Evolutionary conservation across 2,113 vertebrate species (phyloP), one percentile per base, ranked within the genome.

Genomic region (Perca fluviatilis): DNA sequence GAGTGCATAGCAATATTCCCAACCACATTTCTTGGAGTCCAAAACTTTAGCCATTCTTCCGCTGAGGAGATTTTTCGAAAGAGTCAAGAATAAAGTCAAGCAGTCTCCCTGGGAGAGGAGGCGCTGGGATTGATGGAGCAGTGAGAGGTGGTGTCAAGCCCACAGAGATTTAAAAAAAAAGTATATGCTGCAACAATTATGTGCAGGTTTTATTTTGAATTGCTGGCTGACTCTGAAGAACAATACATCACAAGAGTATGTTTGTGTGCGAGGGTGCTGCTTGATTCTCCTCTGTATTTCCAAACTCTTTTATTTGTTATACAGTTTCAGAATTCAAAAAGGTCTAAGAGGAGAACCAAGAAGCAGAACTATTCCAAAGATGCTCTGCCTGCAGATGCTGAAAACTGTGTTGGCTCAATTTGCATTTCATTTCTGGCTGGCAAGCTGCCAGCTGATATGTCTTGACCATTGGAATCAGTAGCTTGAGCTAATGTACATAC

Each of bases 71-170:
- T 80, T 89, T 84, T 90, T 85, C 66, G 85, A 83, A 91, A 74
- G 76, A 79, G 54, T 80, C 36, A 16, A 82, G 88, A 86, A 85
- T 81, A 88, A 82, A 86, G 72, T 88, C 76, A 83, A 87, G 67
- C 86, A 88, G 71, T 54, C 51, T 79, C 73, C 74, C 82, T 82
- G 71, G 53, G 81, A 87, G 85, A 82, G 54, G 80, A 84, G 69
- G 84, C 51, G 58, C 70, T 30, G 80, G 60, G 71, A 85, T 75
- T 72, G 80, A 77, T 58, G 21, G 74, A 88, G 66, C 87, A 84
- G 75, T 77, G 74, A 88, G 83, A 86, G 85, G 81, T 81, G 74
- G 85, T 91, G 87, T 90, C 89, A 88, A 76, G 85, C 81, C 88
- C 85, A 77, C 79, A 73, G 89, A 90, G 89, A 89, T 78, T 90